phyloP scores from a whole-genome alignment of 2,888 invertebrate genomes.

The Mystacides longicornis region DNA sequence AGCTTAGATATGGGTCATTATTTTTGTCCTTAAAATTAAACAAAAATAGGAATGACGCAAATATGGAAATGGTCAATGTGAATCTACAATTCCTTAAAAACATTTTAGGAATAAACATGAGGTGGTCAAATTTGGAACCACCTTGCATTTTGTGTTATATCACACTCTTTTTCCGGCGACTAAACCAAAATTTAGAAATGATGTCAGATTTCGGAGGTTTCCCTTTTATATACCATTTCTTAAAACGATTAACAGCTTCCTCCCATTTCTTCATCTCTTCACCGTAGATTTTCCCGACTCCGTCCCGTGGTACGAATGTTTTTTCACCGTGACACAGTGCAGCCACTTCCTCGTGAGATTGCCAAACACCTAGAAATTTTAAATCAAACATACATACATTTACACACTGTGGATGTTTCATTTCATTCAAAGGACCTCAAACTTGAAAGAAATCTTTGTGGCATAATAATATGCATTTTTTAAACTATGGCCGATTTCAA shows the following conservation, averaged over 20 bases:
- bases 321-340: constrained; percentile 52
- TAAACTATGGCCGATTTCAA: too few species aligned
- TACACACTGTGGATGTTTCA: too few species aligned
- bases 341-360: constrained; percentile 56
- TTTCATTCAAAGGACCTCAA: too few species aligned
- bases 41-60: constrained; percentile 15
- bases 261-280: constrained; percentile 47
- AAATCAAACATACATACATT: too few species aligned
- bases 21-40: constrained; percentile 10
- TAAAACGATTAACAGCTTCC: constrained; percentile 49
- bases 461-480: too few species aligned
- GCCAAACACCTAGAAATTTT: constrained; percentile 61
- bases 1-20: constrained; percentile 7
- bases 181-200: constrained; percentile 16
- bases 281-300: constrained; percentile 36
- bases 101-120: constrained; percentile 11
- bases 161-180: too few species aligned
- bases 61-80: constrained; percentile 9
- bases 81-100: constrained; percentile 11
- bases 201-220: constrained; percentile 15
- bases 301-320: constrained; percentile 51
- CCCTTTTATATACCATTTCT: constrained; percentile 45
- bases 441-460: too few species aligned
- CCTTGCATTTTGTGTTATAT: constrained; percentile 17
- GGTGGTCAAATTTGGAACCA: constrained; percentile 12